Conservation (phyloP, 1,140 invertebrate genomes). For the Parasteatoda tepidariorum region DNA sequence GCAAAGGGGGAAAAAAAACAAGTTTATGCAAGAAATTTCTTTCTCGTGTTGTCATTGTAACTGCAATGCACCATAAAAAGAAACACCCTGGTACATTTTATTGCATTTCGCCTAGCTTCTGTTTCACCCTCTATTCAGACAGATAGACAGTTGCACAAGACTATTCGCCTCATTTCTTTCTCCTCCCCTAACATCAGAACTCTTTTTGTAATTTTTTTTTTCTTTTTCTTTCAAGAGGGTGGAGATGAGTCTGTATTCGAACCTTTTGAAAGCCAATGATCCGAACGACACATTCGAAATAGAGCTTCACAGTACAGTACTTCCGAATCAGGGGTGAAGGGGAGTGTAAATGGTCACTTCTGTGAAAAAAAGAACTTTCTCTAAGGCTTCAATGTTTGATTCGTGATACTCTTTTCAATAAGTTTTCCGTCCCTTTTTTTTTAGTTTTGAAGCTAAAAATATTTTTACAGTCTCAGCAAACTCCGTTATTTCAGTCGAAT, state of each 20-base stretch:
- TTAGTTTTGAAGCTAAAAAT: not conserved
- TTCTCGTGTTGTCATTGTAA: not conserved
- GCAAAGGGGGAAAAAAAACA: no score
- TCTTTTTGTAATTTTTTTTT: not conserved
- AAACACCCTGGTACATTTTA: not conserved
- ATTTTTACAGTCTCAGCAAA: conserved; percentile 3
- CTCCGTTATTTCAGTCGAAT: conserved; percentile 29
- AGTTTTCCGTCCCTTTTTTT: not conserved
- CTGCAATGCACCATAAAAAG: not conserved
- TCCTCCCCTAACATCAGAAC: no score
- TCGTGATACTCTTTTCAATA: conserved; percentile 41
- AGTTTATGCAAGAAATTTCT: no score
- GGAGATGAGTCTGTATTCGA: conserved; percentile 1
- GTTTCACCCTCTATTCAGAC: not conserved
- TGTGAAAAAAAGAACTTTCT: not conserved
- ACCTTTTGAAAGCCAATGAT: conserved; percentile 43
- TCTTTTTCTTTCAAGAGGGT: not conserved
- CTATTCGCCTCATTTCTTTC: not conserved
- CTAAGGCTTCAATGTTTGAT: not conserved
- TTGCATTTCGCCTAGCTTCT: not conserved
- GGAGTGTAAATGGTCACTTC: conserved; percentile 25
- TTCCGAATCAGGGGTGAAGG: not conserved
- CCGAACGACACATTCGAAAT: conserved; percentile 21
- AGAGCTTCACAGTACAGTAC: conserved; percentile 31
- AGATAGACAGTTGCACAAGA: not conserved